A percentile compares a stretch with the other conserved stretches of the same genome.
phyloP scores from a whole-genome alignment of 1,140 invertebrate genomes.

The Drosophila pruinosa region DNA sequence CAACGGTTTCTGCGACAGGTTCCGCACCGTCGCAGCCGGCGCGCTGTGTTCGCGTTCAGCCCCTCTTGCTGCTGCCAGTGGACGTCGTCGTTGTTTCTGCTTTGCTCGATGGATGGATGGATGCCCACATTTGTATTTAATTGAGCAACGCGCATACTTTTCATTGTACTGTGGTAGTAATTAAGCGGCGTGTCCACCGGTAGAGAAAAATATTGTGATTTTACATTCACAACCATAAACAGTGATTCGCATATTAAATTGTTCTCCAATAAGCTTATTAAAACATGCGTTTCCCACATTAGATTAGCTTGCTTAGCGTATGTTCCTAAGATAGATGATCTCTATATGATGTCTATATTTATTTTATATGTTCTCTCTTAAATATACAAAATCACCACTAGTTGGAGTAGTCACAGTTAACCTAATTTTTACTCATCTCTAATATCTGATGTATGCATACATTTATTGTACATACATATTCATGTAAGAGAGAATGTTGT shows the following conservation, averaged over 20 bases:
- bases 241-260: neutral
- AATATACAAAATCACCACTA: neutral
- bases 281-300: neutral
- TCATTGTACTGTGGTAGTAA: constrained; percentile 43
- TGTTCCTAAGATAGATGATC: too few relatives aligned
- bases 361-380: neutral
- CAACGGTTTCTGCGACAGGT: constrained; percentile 58
- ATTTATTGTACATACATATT: neutral
- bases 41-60: constrained; percentile 9
- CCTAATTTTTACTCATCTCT: constrained; percentile 17
- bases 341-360: too few relatives aligned
- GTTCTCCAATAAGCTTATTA: neutral
- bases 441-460: constrained; percentile 12
- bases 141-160: constrained; percentile 62
- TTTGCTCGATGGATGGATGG: constrained; percentile 54
- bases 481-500: neutral
- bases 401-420: neutral
- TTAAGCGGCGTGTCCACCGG: constrained; percentile 44
- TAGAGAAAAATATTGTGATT: constrained; percentile 20
- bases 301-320: neutral
- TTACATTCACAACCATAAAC: constrained; percentile 4
- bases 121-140: constrained; percentile 71
- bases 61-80: neutral
- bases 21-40: constrained; percentile 41
- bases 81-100: constrained; percentile 24